phyloP scores from a whole-genome alignment of 2,797 vertebrate species.

The Pangasius larnaudii region DNA sequence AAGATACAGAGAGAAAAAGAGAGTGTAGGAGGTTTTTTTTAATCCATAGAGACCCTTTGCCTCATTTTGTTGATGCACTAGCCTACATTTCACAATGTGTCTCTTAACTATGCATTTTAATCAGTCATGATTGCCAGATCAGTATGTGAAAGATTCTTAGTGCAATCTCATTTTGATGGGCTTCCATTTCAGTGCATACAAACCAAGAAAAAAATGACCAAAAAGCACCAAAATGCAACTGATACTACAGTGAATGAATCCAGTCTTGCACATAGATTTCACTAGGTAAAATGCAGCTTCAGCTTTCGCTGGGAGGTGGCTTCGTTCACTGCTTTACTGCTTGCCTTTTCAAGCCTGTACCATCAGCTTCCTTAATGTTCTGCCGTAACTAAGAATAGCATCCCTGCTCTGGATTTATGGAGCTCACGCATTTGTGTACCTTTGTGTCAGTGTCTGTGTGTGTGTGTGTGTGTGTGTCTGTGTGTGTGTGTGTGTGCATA shows the following conservation, averaged over 20 bases:
- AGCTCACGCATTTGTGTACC: slow-evolving; percentile 36
- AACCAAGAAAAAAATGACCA: neutral
- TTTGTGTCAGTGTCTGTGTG: slow-evolving; percentile 32
- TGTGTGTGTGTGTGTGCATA: slow-evolving; percentile 7
- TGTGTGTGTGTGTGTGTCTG: slow-evolving; percentile 9
- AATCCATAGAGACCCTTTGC: slow-evolving; percentile 72
- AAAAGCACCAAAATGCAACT: neutral
- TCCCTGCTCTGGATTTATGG: slow-evolving; percentile 18
- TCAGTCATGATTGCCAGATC: slow-evolving; percentile 67
- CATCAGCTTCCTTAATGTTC: slow-evolving; percentile 33
- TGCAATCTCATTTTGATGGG: too few species aligned
- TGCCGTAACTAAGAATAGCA: slow-evolving; percentile 43
- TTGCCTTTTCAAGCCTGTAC: slow-evolving; percentile 18
- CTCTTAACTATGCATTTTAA: slow-evolving; percentile 77
- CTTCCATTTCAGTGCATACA: neutral
- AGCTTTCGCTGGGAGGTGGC: neutral
- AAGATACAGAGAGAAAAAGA: slow-evolving; percentile 61
- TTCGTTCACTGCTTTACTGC: neutral
- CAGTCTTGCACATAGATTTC: neutral
- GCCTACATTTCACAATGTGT: slow-evolving; percentile 73
- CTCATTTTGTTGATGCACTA: slow-evolving; percentile 67
- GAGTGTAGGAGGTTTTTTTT: slow-evolving; percentile 55
- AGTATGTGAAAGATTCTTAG: neutral
- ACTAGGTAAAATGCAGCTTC: neutral
- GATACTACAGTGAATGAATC: neutral